Conservation (phyloP, 2,113 vertebrate species). For the Psilopsiagon aymara region DNA sequence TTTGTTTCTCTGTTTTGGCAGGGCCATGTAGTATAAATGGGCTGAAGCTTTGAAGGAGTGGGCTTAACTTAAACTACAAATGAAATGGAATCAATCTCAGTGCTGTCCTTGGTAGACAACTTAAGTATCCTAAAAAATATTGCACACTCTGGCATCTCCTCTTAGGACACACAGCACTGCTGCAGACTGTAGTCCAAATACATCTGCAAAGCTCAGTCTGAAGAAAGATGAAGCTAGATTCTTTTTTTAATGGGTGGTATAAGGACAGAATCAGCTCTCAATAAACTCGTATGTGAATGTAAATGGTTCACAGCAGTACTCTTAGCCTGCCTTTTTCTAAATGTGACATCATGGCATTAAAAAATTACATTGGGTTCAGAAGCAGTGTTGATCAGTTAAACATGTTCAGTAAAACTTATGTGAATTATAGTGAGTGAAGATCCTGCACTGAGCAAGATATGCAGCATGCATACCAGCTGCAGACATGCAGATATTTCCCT, state of each 20-base stretch:
- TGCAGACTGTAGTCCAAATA: not conserved
- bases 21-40: not conserved
- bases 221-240: not conserved
- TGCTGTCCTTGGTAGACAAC: not conserved
- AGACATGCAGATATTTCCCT: not conserved
- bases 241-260: not conserved
- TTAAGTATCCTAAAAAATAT: not conserved
- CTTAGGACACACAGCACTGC: not conserved
- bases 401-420: not conserved
- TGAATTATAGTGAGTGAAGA: not conserved
- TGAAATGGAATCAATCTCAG: not conserved
- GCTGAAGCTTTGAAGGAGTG: not conserved
- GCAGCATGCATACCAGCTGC: not conserved
- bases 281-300: not conserved
- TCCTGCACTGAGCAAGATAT: not conserved
- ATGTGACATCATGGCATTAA: not conserved
- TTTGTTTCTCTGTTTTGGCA: not conserved
- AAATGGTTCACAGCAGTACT: not conserved
- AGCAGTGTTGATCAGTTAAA: not conserved
- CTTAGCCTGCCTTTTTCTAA: not conserved
- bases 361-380: not conserved
- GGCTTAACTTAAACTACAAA: not conserved
- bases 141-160: not conserved
- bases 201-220: not conserved
- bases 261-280: not conserved